Evolutionary conservation across 2,797 vertebrate genomes (phyloP).

Genomic region (Sebastes trivittatus): DNA sequence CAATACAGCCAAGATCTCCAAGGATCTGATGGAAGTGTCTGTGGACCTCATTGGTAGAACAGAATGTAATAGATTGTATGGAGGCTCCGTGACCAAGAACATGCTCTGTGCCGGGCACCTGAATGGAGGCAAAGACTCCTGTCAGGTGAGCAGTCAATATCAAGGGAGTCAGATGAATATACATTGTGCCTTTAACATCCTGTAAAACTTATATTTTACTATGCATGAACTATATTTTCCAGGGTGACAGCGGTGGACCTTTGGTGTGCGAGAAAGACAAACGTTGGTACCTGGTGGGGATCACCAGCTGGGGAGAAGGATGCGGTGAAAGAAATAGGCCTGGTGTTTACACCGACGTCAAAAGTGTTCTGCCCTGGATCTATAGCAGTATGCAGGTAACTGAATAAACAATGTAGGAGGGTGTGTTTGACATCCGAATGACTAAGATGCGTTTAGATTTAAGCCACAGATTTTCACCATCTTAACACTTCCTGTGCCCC

Average conservation of each 20-base stretch:
- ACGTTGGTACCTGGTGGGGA: slow-evolving; percentile 87
- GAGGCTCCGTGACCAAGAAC: slow-evolving; percentile 79
- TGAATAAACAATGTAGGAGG: not conserved
- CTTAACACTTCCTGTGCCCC: slow-evolving; percentile 8
- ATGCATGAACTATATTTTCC: not conserved
- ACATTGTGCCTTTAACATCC: not conserved
- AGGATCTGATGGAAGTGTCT: slow-evolving; percentile 84
- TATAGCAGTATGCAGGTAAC: slow-evolving; percentile 91
- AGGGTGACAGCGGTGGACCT: slow-evolving; percentile 97
- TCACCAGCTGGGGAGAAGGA: slow-evolving; percentile 94
- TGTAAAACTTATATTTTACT: not conserved
- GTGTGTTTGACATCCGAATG: not conserved
- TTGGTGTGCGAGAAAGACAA: slow-evolving; percentile 84
- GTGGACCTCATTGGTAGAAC: slow-evolving; percentile 84
- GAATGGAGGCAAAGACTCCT: slow-evolving; percentile 89
- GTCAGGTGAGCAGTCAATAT: slow-evolving; percentile 84
- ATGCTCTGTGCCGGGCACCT: slow-evolving; percentile 94
- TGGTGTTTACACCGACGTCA: slow-evolving; percentile 89
- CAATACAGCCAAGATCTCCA: slow-evolving; percentile 71
- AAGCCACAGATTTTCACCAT: not conserved
- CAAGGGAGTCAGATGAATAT: not conserved
- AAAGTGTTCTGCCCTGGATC: slow-evolving; percentile 87
- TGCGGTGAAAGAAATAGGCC: slow-evolving; percentile 88
- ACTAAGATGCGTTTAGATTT: not conserved
- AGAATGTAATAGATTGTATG: slow-evolving; percentile 87